Percentiles rank a stretch among this genome's conserved stretches.
Evolutionary conservation across 2,797 vertebrate genomes (phyloP).

Genomic region (Mus spretus): DNA sequence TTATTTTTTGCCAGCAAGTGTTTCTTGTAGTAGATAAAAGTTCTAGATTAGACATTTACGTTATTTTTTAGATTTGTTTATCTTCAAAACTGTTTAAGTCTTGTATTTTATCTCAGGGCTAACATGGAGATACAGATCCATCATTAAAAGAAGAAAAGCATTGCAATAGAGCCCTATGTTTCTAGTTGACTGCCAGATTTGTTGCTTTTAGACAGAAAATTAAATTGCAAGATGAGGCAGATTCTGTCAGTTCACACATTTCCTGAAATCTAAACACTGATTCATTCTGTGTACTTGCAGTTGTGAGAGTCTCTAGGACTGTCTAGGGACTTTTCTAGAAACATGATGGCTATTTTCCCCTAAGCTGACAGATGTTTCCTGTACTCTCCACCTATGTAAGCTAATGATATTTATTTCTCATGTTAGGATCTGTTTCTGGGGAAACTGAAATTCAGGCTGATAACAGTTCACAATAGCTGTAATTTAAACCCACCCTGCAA

Average conservation of each 20-base stretch:
- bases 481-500: not conserved
- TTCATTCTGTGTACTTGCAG: not conserved
- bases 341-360: not conserved
- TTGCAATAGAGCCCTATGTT: not conserved
- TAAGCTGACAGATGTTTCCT: not conserved
- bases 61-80: not conserved
- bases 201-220: conserved; percentile 40
- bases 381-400: not conserved
- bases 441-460: not conserved
- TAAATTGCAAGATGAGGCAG: not conserved
- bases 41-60: not conserved
- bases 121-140: not conserved
- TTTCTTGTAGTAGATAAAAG: not conserved
- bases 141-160: not conserved
- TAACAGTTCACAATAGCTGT: not conserved
- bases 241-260: not conserved
- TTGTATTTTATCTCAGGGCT: not conserved
- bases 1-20: not conserved
- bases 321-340: not conserved
- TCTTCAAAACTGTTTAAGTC: not conserved
- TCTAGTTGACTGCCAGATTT: not conserved
- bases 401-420: not conserved
- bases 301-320: not conserved
- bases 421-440: not conserved
- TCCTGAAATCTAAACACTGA: not conserved